Percentiles rank a stretch among this genome's conserved stretches.
Conservation (phyloP, 2,888 invertebrate species). For the Patella ulyssiponensis region DNA sequence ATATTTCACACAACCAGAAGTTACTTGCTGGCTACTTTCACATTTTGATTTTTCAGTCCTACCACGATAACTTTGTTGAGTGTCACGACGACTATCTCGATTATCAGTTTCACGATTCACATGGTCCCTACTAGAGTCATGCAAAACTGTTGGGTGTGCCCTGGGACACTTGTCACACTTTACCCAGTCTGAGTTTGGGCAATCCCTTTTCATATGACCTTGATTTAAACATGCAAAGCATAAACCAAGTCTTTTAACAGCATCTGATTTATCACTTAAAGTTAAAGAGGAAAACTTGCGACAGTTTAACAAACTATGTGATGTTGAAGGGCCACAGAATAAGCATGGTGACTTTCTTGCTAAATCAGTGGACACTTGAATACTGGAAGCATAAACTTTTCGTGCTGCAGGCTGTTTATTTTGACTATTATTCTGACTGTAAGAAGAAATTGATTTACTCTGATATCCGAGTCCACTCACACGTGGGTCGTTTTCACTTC, state of each 20-base stretch:
- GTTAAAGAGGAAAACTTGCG: neutral
- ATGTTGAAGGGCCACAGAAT: neutral
- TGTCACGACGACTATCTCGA: neutral
- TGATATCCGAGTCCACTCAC: neutral
- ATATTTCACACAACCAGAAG: too few species aligned
- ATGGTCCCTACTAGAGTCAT: neutral
- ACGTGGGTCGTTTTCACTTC: neutral
- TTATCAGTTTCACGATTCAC: neutral
- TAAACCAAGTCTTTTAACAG: neutral
- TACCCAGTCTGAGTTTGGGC: neutral
- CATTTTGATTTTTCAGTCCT: neutral
- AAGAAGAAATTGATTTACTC: neutral
- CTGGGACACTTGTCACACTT: neutral
- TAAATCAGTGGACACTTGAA: neutral
- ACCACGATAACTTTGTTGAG: neutral
- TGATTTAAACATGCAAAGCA: slow-evolving; percentile 1
- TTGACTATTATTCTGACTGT: neutral
- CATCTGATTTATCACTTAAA: neutral
- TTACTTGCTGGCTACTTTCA: neutral
- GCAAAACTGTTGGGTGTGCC: neutral
- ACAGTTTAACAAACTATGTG: neutral
- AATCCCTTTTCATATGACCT: neutral
- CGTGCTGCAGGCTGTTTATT: neutral
- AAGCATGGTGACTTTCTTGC: neutral
- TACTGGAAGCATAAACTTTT: neutral